A percentile compares a stretch with the other conserved stretches of the same genome.
These are phyloP conservation scores for Heliconius sara DNA, from an alignment of 2,888 invertebrate species.

Conservation along the genomic window DNA sequence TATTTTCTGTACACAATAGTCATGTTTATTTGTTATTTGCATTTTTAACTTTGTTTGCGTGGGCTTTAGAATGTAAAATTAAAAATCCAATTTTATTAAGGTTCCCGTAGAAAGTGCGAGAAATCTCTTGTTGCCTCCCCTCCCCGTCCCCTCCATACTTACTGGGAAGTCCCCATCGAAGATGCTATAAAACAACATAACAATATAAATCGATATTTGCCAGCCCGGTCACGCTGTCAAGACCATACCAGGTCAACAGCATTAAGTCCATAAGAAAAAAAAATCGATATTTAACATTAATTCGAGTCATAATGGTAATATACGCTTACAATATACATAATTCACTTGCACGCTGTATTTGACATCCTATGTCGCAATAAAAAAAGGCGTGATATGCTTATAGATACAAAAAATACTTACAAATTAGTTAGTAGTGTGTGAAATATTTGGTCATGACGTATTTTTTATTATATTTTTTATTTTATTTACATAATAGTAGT, in stretches of 20 bases:
- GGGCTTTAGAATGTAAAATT: no score
- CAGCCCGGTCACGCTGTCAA: no score
- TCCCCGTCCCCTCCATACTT: no score
- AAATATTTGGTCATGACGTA: background rate
- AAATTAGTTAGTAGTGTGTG: background rate
- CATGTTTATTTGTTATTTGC: no score
- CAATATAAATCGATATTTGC: background rate
- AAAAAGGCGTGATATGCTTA: background rate
- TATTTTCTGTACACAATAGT: background rate
- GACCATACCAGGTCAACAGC: no score
- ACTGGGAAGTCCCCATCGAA: background rate
- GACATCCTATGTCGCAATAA: background rate
- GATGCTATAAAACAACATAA: background rate
- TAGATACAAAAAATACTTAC: background rate
- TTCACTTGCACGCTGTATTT: background rate
- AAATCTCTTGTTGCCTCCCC: no score
- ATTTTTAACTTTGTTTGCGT: no score
- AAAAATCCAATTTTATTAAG: no score
- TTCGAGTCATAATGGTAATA: background rate
- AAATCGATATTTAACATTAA: conserved; percentile 1
- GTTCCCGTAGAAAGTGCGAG: no score
- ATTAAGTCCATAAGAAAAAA: no score
- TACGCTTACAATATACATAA: no score
- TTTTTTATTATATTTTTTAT: background rate
- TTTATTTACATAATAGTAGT: no score